Base-by-base conservation (phyloP, 2,113 vertebrate genomes). In the Tamias sibiricus region DNA sequence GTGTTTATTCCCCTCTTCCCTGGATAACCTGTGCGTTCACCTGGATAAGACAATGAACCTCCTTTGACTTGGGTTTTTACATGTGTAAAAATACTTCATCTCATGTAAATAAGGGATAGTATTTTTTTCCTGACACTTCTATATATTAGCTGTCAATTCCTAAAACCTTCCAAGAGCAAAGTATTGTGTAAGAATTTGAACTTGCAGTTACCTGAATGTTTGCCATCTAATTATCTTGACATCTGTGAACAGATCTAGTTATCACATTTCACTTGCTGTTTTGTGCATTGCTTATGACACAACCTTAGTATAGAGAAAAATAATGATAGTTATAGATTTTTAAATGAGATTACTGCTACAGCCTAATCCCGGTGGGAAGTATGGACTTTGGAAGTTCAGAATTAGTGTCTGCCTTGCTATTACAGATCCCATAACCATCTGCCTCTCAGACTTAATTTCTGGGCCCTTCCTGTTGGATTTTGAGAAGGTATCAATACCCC, bases 161-260 rank as follows among this genome's bases (percentile, higher is more conserved):
- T 90, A 71, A 87, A 16, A 79, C 11, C 22, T 79, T 74, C 19
- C n/a, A 72, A n/a, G 16, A 1, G 49, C 80, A 76, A 95, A 69
- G 62, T 62, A 52, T 83, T 93, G 57, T 26, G 95, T 85, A 95
- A 88, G 87, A 76, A 93, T 95, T 80, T 81, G 71, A 93, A 75
- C 52, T 79, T 81, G 42, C 14, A 75, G 49, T 84, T 62, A 52
- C 30, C 83, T 79, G 37, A 57, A 89, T 77, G 54, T 74, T 94
- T 97, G 77, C 16, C 32, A 69, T 71, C 13, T 87, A 83, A n/a
- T 80, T 80, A 22, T 90, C 54, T 62, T 88, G 47, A 42, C 9
- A 59, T 90, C n/a, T 68, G 1, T 72, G 26, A 62, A 42, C 94
- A 87, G 13, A 85, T 59, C n/a, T 76, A 76, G 24, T 85, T 83